Percentiles rank a stretch among this genome's conserved stretches.
Evolutionary conservation across 2,113 vertebrate species (phyloP).

Genomic region (Salminus brasiliensis): DNA sequence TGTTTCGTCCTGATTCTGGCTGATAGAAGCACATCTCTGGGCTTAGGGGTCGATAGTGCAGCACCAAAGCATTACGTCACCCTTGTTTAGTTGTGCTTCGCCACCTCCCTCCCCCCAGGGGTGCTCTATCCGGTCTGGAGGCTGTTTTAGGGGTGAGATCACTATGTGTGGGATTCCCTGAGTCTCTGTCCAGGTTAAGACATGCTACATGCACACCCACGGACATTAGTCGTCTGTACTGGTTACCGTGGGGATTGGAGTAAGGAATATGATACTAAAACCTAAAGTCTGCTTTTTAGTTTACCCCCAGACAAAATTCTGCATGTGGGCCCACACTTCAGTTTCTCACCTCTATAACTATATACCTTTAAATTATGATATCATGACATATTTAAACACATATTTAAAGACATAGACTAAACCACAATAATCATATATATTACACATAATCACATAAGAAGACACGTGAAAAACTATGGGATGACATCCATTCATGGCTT

Average conservation of each 20-base stretch:
- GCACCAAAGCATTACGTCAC: constrained; percentile 35
- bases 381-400: neutral
- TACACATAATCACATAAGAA: no score
- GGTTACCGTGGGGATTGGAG: neutral
- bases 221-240: neutral
- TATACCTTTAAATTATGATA: no score
- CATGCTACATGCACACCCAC: neutral
- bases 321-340: neutral
- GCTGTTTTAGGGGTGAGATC: constrained; percentile 37
- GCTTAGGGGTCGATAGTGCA: constrained; percentile 25
- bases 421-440: no score
- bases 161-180: constrained; percentile 21
- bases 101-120: constrained; percentile 2
- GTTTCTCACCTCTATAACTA: neutral
- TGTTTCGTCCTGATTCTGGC: constrained; percentile 34
- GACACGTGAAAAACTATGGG: no score
- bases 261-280: neutral
- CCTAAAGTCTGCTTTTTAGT: neutral
- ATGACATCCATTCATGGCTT: no score
- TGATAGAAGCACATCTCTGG: constrained; percentile 27
- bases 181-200: constrained; percentile 6
- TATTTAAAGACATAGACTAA: no score
- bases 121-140: constrained; percentile 21
- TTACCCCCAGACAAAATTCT: no score
- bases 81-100: constrained; percentile 34